These are phyloP conservation scores for Centropus bengalensis DNA, from an alignment of 2,113 vertebrate species.

Conservation along the genomic window DNA sequence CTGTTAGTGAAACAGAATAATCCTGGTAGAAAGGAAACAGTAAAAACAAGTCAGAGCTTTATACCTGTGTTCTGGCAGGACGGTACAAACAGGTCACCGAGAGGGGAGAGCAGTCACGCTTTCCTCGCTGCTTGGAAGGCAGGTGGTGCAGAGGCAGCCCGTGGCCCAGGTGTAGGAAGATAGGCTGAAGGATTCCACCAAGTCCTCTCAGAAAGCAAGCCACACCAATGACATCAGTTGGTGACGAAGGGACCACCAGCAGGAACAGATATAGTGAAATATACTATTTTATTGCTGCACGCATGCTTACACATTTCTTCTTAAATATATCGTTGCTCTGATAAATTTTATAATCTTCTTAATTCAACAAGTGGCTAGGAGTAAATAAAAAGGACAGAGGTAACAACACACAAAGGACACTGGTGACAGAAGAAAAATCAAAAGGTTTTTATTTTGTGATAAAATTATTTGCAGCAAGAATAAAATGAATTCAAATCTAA, in stretches of 20 bases:
- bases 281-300: slow-evolving; percentile 76
- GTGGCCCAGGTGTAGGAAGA: neutral
- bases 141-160: neutral
- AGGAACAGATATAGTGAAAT: slow-evolving; percentile 45
- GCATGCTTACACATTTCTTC: slow-evolving; percentile 50
- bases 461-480: slow-evolving; percentile 42
- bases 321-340: slow-evolving; percentile 62
- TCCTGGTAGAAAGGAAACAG: neutral
- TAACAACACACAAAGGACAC: slow-evolving; percentile 35
- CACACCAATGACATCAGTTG: neutral
- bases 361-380: slow-evolving; percentile 13
- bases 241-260: slow-evolving; percentile 8
- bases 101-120: neutral
- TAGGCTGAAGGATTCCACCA: neutral
- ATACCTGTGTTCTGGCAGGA: neutral
- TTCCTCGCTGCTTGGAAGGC: neutral
- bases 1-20: neutral
- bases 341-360: slow-evolving; percentile 62
- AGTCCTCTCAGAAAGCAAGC: neutral
- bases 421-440: slow-evolving; percentile 26
- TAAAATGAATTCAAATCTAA: slow-evolving; percentile 31
- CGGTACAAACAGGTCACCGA: neutral
- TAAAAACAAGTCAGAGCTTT: neutral
- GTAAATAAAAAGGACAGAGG: slow-evolving; percentile 26
- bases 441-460: neutral